These are phyloP conservation scores for Anableps anableps DNA, from an alignment of 2,797 vertebrate genomes.

Conservation along the genomic window DNA sequence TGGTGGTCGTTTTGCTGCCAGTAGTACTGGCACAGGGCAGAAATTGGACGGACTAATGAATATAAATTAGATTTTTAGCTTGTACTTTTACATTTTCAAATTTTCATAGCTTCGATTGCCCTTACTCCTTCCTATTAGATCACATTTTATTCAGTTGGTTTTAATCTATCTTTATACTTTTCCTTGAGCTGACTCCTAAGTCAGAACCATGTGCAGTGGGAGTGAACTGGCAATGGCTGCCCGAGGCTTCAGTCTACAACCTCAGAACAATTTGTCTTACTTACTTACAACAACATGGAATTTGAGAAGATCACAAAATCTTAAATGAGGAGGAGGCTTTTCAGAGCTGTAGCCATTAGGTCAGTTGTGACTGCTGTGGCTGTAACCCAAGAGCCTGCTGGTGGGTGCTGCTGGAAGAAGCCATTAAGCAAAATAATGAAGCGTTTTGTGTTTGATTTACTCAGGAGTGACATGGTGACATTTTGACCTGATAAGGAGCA, in stretches of 20 bases:
- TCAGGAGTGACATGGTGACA: slow-evolving; percentile 13
- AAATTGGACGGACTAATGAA: background rate
- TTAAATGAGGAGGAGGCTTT: slow-evolving; percentile 6
- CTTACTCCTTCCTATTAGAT: background rate
- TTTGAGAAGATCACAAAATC: slow-evolving; percentile 15
- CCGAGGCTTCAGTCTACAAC: background rate
- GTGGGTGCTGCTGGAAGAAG: slow-evolving; percentile 5
- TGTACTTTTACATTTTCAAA: background rate
- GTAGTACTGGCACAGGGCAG: background rate
- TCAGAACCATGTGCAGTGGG: background rate
- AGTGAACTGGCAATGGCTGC: background rate
- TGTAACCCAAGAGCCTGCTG: slow-evolving; percentile 10
- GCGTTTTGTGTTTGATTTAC: slow-evolving; percentile 14
- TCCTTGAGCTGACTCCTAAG: background rate
- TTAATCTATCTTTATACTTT: background rate
- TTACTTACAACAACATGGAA: slow-evolving; percentile 2
- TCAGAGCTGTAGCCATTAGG: slow-evolving; percentile 2
- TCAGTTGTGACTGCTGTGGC: slow-evolving; percentile 1
- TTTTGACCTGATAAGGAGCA: slow-evolving; percentile 20
- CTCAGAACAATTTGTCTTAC: slow-evolving; percentile 17
- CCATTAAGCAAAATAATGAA: slow-evolving; percentile 16
- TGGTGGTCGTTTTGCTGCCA: background rate
- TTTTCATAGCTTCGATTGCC: background rate
- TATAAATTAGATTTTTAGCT: background rate
- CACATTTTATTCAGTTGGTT: background rate